Evolutionary conservation across 2,797 vertebrate species (phyloP), one percentile per base, ranked within the genome.

Genomic region (Vireo griseus): DNA sequence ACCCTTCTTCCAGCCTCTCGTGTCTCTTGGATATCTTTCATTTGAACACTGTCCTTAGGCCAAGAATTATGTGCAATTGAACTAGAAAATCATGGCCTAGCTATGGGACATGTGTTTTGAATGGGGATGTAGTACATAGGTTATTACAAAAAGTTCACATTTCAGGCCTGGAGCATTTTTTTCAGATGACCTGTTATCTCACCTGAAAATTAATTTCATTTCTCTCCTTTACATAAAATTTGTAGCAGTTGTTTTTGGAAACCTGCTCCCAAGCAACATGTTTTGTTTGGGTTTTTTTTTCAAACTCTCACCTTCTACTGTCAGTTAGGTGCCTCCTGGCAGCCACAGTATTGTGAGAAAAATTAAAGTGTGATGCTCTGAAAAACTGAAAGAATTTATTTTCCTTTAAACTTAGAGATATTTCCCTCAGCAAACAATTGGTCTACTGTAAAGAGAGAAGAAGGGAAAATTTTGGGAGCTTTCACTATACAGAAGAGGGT

Each of bases 401-500:
- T 91, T 77, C 14, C 18, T 59, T 59, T 45, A 51, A 84, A 48
- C 16, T 11, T 62, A n/a, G 11, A 10, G 3, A 1, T 42, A 31
- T 66, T 79, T 40, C 4, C 20, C 35, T 62, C 37, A 57, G 45
- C 57, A 95, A 57, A 82, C 6, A 21, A 9, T 67, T 72, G 39
- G 6, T 55, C 21, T 62, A 5, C 24, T 72, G 16, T 44, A 83
- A 68, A 55, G 16, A 7, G 11, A 54, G 19, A 89, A 68, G n/a
- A 85, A 47, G 14, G 24, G 16, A 68, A 74, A 39, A 13, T 42
- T 21, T 7, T 1, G 2, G 17, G 3, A 19, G 8, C 6, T 67
- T 45, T 25, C 5, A 3, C 10, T 48, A 72, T 67, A 37, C 35
- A 31, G 44, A 44, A 26, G 18, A 57, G 10, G 6, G 0, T 0